These are phyloP conservation scores for Dreissena rostriformis DNA, from an alignment of 1,140 invertebrate genomes.

Conservation along the genomic window DNA sequence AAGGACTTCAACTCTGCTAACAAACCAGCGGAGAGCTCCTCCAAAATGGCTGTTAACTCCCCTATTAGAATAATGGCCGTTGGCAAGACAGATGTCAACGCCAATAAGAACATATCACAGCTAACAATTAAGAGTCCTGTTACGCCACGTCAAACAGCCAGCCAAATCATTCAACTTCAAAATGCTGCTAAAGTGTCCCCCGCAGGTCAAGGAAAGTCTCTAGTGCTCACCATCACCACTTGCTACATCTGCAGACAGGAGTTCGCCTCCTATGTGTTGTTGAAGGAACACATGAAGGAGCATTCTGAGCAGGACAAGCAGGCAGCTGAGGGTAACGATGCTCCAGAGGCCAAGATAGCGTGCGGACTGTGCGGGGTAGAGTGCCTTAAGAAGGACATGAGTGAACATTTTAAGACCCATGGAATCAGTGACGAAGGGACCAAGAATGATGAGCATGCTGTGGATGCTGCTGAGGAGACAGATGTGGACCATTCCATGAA, in stretches of 20 bases:
- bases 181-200: too few relatives aligned
- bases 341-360: neutral
- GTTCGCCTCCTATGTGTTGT: neutral
- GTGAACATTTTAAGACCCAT: constrained; percentile 1
- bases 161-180: too few relatives aligned
- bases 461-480: neutral
- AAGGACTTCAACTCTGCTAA: too few relatives aligned
- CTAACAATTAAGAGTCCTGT: too few relatives aligned
- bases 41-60: too few relatives aligned
- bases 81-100: too few relatives aligned
- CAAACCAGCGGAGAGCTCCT: too few relatives aligned
- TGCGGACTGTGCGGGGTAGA: constrained; percentile 2
- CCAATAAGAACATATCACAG: too few relatives aligned
- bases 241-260: constrained; percentile 16
- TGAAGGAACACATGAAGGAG: neutral
- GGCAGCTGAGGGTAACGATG: neutral
- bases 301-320: neutral
- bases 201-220: neutral
- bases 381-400: neutral
- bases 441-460: neutral
- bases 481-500: neutral
- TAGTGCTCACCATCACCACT: constrained; percentile 4
- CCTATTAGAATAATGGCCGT: too few relatives aligned
- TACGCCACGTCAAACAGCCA: too few relatives aligned
- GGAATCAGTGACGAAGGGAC: neutral